Percentiles rank a stretch among this genome's conserved stretches.
phyloP scores from a whole-genome alignment of 2,797 vertebrate species.

The Varecia variegata region DNA sequence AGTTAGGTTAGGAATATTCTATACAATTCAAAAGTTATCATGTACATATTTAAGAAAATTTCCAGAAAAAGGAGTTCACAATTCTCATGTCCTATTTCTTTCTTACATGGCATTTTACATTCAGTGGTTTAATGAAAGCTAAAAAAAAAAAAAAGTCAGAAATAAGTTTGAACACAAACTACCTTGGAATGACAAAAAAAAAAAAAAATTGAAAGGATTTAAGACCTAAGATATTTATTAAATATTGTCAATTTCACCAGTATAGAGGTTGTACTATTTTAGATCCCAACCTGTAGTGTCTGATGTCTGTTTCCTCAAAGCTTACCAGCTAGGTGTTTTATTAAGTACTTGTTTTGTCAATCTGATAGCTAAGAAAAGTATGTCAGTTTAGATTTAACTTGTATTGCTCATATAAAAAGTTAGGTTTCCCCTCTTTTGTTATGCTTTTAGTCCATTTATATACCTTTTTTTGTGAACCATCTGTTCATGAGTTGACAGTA shows the following conservation, averaged over 20 bases:
- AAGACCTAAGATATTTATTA: neutral
- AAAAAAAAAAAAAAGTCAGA: neutral
- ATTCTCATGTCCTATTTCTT: neutral
- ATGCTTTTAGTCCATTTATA: neutral
- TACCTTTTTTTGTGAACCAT: neutral
- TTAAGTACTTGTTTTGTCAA: neutral
- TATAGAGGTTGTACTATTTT: neutral
- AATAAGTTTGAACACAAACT: neutral
- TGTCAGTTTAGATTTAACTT: neutral
- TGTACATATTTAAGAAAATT: neutral
- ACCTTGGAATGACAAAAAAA: neutral
- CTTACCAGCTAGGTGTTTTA: neutral
- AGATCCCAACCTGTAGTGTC: neutral
- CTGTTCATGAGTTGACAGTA: neutral
- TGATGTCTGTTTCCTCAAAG: neutral
- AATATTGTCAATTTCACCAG: neutral
- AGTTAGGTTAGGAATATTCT: neutral
- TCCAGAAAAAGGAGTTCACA: neutral
- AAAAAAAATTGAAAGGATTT: neutral
- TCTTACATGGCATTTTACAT: neutral
- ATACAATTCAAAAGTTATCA: neutral
- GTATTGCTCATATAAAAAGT: neutral
- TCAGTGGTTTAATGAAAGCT: neutral
- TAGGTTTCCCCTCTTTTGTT: neutral
- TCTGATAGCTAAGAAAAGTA: neutral